A percentile compares a stretch with the other conserved stretches of the same genome.
Conservation (phyloP, 92 coral and sea anemone species). For the Epizoanthus rinbou region DNA sequence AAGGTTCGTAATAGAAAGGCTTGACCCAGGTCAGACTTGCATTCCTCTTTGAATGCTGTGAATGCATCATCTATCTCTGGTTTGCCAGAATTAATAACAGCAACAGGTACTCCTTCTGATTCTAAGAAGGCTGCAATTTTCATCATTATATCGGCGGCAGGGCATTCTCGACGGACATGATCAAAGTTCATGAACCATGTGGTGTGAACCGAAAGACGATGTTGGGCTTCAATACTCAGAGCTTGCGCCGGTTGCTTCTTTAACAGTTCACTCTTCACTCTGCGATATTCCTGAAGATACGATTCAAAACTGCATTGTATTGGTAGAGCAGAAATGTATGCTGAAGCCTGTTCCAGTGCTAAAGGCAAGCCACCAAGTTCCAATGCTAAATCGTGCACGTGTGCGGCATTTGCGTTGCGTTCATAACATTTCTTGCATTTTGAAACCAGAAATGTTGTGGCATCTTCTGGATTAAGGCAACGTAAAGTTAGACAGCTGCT, state of each 20-base stretch:
- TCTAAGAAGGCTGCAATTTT: constrained; percentile 19
- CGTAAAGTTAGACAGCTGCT: background rate
- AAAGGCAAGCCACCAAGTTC: constrained; percentile 5
- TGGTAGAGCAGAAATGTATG: background rate
- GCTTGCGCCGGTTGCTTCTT: constrained; percentile 14
- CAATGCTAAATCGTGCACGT: background rate
- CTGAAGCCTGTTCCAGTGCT: constrained; percentile 4
- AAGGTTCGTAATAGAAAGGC: background rate
- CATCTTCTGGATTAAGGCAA: background rate
- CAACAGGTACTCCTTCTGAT: constrained; percentile 23
- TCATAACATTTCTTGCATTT: background rate
- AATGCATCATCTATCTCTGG: constrained; percentile 8
- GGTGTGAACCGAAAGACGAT: constrained; percentile 56
- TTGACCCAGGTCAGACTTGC: background rate
- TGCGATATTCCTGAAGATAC: background rate
- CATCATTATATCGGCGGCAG: constrained; percentile 6
- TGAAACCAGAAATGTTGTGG: background rate
- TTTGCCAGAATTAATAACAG: constrained; percentile 24
- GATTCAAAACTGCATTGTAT: constrained; percentile 4
- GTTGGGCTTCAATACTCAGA: constrained; percentile 36
- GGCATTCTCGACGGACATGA: constrained; percentile 20
- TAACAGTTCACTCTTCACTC: background rate
- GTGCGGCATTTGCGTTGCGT: background rate
- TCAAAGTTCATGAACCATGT: constrained; percentile 63
- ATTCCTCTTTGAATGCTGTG: background rate